Base-by-base conservation (phyloP, 2,797 vertebrate species). In the Pelochelys cantorii region DNA sequence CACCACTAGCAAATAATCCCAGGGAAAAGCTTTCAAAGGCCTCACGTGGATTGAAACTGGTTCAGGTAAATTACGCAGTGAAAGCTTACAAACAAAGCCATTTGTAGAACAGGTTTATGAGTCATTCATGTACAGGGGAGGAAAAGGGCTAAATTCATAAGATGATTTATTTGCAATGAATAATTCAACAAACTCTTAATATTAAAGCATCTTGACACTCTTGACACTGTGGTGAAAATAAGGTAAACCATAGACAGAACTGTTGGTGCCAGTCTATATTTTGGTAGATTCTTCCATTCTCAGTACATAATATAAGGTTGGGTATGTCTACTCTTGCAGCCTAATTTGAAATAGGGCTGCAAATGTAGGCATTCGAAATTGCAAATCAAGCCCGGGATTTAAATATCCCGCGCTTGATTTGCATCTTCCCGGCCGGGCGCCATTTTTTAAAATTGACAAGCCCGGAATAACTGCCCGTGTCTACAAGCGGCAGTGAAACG, bases 281-380 rank as follows among this genome's bases (percentile, higher is more conserved):
- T 10, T 86, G 86, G 65, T 95, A 95, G 77, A 56, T 89, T 86
- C 85, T 81, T 59, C 77, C 27, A 7, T 29, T 93, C 71, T 31
- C 77, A 83, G 77, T 65, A 37, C 0, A 0, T 27, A 89, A 89
- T 0, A 0, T 0, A 3, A 83, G 11, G 23, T 86, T n/a, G n/a
- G n/a, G n/a, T n/a, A n/a, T n/a, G n/a, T n/a, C n/a, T n/a, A n/a
- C n/a, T n/a, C n/a, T n/a, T n/a, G n/a, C n/a, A n/a, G n/a, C n/a
- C n/a, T n/a, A n/a, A n/a, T n/a, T n/a, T n/a, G n/a, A n/a, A n/a
- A n/a, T n/a, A n/a, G n/a, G n/a, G n/a, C n/a, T n/a, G n/a, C n/a
- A n/a, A n/a, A n/a, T n/a, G n/a, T n/a, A n/a, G n/a, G n/a, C n/a
- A n/a, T n/a, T n/a, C n/a, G n/a, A n/a, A n/a, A n/a, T n/a, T n/a